Conservation (phyloP, 2,888 invertebrate species). For the Ellobium chinense region DNA sequence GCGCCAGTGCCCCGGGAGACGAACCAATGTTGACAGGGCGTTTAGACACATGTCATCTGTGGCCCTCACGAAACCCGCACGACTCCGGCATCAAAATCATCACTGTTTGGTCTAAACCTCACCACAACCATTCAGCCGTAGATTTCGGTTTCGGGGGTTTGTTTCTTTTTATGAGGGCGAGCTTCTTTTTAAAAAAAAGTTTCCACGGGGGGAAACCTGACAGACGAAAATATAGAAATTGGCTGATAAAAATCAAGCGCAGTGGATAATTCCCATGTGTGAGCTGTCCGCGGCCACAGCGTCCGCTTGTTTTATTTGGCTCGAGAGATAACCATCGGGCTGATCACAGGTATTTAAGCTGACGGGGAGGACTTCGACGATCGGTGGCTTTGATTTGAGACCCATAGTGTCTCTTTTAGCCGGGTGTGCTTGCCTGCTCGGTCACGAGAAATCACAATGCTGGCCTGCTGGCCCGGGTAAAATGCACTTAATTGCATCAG, state of each 20-base stretch:
- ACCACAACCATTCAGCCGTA: too few relatives aligned
- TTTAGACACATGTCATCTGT: neutral
- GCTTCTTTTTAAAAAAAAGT: too few relatives aligned
- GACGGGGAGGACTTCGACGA: neutral
- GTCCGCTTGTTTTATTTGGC: neutral
- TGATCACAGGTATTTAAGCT: slow-evolving; percentile 27
- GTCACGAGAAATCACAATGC: neutral
- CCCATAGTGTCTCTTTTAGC: slow-evolving; percentile 20
- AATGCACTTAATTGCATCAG: slow-evolving; percentile 28
- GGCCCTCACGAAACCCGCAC: neutral
- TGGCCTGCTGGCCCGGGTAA: neutral
- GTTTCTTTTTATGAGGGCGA: too few relatives aligned
- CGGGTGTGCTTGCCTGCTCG: neutral
- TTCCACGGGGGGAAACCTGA: too few relatives aligned
- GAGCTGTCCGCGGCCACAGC: neutral
- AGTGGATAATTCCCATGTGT: slow-evolving; percentile 11
- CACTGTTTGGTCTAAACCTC: too few relatives aligned
- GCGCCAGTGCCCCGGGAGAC: neutral
- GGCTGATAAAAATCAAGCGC: neutral
- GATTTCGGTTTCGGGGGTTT: too few relatives aligned
- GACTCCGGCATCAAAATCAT: too few relatives aligned
- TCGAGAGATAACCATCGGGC: slow-evolving; percentile 22
- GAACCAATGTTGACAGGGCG: neutral
- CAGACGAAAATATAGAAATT: neutral
- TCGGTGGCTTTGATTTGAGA: neutral